phyloP scores from a whole-genome alignment of 1,140 invertebrate species.

The Procambarus clarkii region DNA sequence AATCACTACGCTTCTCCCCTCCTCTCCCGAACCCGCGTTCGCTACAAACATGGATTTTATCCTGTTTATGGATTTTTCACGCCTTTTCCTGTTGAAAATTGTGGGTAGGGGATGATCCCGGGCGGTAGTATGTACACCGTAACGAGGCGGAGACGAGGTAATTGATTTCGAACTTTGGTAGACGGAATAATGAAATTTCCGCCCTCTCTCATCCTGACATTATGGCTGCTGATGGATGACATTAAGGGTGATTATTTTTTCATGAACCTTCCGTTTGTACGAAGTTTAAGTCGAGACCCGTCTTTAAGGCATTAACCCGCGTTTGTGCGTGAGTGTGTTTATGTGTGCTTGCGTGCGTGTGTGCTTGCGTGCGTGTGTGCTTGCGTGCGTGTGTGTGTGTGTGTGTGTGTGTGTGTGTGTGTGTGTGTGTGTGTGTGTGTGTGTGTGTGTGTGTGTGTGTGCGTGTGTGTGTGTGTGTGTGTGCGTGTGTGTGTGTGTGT shows the following conservation, averaged over 20 bases:
- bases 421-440: background rate
- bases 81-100: slow-evolving; percentile 8
- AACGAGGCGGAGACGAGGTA: background rate
- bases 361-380: too few species aligned
- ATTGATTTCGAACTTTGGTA: background rate
- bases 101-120: background rate
- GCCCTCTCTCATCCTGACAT: background rate
- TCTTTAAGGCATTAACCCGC: background rate
- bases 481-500: too few species aligned
- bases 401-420: background rate
- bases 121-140: background rate
- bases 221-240: background rate
- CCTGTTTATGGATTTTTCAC: slow-evolving; percentile 12
- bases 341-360: background rate
- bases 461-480: background rate
- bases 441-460: background rate
- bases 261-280: background rate
- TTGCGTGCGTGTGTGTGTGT: background rate
- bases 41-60: slow-evolving; percentile 11
- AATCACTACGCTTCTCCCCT: background rate
- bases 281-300: background rate
- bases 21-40: background rate
- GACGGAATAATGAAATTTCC: background rate
- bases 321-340: background rate
- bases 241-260: background rate